Evolutionary conservation across 2,888 invertebrate genomes (phyloP).

Genomic region (Girardia tigrina): DNA sequence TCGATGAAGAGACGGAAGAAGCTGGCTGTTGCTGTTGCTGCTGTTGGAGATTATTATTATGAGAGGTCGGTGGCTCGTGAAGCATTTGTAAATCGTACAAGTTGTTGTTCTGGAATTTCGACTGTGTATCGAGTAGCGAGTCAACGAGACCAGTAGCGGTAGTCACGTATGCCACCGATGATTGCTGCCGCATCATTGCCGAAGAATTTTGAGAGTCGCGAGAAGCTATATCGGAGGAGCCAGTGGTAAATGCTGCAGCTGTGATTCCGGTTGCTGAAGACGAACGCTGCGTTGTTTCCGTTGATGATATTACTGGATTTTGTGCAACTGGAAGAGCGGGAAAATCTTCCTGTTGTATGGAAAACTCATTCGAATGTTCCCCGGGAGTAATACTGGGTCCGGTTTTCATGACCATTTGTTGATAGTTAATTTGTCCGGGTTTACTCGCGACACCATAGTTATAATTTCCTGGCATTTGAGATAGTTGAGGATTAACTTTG

Average conservation of each 20-base stretch:
- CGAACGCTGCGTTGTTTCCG: constrained; percentile 27
- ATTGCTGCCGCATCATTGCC: constrained; percentile 33
- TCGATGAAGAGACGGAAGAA: background rate
- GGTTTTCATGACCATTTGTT: background rate
- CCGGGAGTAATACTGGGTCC: background rate
- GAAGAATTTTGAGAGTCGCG: constrained; percentile 36
- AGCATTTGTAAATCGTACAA: background rate
- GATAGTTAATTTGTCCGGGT: background rate
- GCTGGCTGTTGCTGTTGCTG: background rate
- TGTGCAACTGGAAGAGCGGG: constrained; percentile 77
- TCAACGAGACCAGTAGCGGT: background rate
- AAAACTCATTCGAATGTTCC: constrained; percentile 42
- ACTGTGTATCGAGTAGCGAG: constrained; percentile 9
- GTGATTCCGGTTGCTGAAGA: background rate
- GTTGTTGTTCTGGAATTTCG: background rate
- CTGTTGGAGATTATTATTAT: no score
- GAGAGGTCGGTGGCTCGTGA: background rate
- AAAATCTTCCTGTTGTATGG: constrained; percentile 97
- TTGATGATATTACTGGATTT: constrained; percentile 5
- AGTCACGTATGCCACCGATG: no score
- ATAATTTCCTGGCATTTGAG: background rate
- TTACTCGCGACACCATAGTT: background rate
- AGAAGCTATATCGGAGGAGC: constrained; percentile 36
- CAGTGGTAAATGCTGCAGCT: constrained; percentile 30
- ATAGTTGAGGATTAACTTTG: background rate